Evolutionary conservation across 2,797 vertebrate genomes (phyloP).

Genomic region (Pseudomugil tenellus): DNA sequence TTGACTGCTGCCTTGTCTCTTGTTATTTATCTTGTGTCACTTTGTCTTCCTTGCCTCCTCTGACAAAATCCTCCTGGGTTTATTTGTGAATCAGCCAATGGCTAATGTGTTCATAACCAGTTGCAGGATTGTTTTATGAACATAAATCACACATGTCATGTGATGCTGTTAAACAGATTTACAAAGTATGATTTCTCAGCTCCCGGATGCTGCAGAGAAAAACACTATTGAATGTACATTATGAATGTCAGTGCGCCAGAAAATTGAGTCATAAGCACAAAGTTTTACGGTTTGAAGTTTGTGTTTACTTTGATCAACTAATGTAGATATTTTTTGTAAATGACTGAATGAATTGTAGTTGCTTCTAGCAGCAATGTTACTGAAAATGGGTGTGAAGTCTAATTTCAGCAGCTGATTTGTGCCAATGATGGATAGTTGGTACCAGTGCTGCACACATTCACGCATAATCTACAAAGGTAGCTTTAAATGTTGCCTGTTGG

Average conservation of each 20-base stretch:
- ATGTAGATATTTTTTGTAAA: not conserved
- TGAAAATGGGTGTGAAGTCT: not conserved
- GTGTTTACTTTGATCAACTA: too few relatives aligned
- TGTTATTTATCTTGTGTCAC: not conserved
- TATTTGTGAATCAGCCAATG: too few relatives aligned
- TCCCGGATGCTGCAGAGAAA: too few relatives aligned
- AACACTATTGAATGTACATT: not conserved
- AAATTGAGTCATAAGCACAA: too few relatives aligned
- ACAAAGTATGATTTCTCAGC: too few relatives aligned
- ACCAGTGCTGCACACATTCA: not conserved
- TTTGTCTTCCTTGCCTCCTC: not conserved
- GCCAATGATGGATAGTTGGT: not conserved
- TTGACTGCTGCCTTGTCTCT: not conserved
- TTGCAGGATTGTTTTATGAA: too few relatives aligned
- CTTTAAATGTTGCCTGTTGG: not conserved
- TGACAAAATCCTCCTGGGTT: not conserved
- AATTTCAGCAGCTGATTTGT: not conserved
- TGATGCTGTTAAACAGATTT: too few relatives aligned
- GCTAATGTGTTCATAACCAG: too few relatives aligned
- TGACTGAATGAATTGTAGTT: not conserved
- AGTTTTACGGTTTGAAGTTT: too few relatives aligned
- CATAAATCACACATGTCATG: too few relatives aligned
- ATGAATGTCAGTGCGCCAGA: too few relatives aligned
- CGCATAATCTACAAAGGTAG: rapidly evolving
- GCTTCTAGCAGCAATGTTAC: not conserved